phyloP scores from a whole-genome alignment of 1,140 invertebrate genomes.

The Metaphire vulgaris region DNA sequence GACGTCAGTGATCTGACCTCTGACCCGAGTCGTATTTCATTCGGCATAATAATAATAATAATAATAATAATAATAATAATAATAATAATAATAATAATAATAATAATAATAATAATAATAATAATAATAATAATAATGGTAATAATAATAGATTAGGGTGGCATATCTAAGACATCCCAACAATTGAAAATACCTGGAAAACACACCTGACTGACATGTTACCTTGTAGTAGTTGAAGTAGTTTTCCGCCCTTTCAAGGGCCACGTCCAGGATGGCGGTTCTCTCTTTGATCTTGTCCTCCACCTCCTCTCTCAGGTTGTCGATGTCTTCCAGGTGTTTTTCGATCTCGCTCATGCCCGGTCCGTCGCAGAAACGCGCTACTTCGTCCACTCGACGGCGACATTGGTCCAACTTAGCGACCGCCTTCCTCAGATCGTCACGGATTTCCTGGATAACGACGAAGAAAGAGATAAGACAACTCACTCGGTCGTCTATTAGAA shows the following conservation, averaged over 20 bases:
- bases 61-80: constrained; percentile 18
- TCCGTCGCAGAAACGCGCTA: constrained; percentile 15
- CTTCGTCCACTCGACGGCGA: constrained; percentile 12
- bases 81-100: constrained; percentile 8
- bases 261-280: constrained; percentile 3
- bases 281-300: constrained; percentile 18
- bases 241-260: constrained; percentile 15
- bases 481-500: no score
- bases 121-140: not conserved
- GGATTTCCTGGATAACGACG: constrained; percentile 15
- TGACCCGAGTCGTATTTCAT: no score
- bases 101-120: not conserved
- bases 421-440: constrained; percentile 7
- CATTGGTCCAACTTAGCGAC: constrained; percentile 12
- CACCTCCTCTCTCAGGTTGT: constrained; percentile 13
- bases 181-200: no score
- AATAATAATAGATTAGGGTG: no score
- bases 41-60: not conserved
- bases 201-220: no score
- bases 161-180: no score
- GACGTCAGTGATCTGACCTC: no score
- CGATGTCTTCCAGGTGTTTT: constrained; percentile 19
- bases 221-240: constrained; percentile 24
- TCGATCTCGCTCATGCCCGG: constrained; percentile 19
- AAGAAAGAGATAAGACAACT: no score